Evolutionary conservation across 2,888 invertebrate species (phyloP), one percentile per base, ranked within the genome.

Genomic region (Nemotelus nigrinus): DNA sequence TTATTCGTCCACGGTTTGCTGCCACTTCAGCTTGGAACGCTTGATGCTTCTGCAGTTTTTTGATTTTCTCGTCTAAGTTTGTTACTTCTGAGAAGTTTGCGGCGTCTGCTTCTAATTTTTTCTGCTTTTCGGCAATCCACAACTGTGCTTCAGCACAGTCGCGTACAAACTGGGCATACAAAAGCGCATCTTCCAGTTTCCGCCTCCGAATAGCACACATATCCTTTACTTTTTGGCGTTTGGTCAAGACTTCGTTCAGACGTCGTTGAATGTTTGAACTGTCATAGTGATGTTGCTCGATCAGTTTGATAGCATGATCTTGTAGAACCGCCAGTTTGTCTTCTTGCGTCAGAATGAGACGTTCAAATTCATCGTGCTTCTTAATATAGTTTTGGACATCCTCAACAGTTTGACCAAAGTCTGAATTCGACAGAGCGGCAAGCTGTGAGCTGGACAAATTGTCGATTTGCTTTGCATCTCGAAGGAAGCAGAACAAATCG

Each of bases 321-420:
- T 94, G 93, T 65, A 97, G 87, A 0, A 93, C 90, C 0, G 91
- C 90, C 41, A 97, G 89, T 87, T 96, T 96, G 85, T 97, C 97
- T 81, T 97, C 96, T 88, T 91, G 91, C 0, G 95, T 94, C 10
- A 92, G 92, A 5, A 98, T 90, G 0, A 98, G 88, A 83, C 96
- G 96, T 85, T 97, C 97, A 85, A 99, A 98, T 2, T 96, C 97
- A 82, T 97, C 97, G 82, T 98, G 97, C 84, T 96, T 96, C 88
- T 96, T 96, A 45, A 96, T 91, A 84, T 95, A 93, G 60, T 93
- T 93, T 82, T 95, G 94, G 0, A 98, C 97, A 84, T 96, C 96
- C 83, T 98, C 97, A 0, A 95, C 94, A 0, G 93, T 93, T 58
- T 93, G 91, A 0, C 94, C 92, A 79, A 93, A 92, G 82, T 94